phyloP scores from a whole-genome alignment of 2,797 vertebrate species.

The Aselliscus stoliczkanus region DNA sequence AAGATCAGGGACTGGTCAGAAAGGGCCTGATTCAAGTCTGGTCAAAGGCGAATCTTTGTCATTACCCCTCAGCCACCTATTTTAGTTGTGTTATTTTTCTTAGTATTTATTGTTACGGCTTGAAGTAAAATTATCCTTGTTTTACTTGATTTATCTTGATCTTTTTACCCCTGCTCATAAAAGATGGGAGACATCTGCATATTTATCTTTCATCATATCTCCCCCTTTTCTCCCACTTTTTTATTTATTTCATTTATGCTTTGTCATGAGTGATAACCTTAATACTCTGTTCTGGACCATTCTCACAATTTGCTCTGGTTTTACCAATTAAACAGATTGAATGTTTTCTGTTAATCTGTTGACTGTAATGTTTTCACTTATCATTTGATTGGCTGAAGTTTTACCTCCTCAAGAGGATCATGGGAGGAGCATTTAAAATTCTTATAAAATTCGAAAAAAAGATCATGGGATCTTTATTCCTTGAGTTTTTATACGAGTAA shows the following conservation, averaged over 20 bases:
- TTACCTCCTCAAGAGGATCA: neutral
- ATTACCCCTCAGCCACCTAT: neutral
- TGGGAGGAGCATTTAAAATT: too few relatives aligned
- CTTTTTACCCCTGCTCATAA: neutral
- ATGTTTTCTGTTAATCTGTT: neutral
- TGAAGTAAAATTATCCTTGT: neutral
- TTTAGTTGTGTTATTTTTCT: neutral
- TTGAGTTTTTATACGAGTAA: neutral
- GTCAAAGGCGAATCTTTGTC: neutral
- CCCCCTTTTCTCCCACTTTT: neutral
- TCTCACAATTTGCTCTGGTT: neutral
- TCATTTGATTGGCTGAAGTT: neutral
- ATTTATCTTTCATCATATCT: slow-evolving; percentile 11
- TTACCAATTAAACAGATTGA: neutral
- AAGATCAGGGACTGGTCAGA: neutral
- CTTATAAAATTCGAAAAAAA: too few relatives aligned
- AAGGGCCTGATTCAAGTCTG: neutral
- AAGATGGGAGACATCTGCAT: neutral
- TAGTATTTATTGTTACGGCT: neutral
- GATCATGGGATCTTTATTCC: neutral
- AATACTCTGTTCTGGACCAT: neutral
- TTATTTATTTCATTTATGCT: neutral
- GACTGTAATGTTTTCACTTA: neutral
- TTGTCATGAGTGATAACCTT: neutral
- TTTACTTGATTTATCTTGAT: neutral